Evolutionary conservation across 2,113 vertebrate genomes (phyloP).

Genomic region (Ochotona princeps): DNA sequence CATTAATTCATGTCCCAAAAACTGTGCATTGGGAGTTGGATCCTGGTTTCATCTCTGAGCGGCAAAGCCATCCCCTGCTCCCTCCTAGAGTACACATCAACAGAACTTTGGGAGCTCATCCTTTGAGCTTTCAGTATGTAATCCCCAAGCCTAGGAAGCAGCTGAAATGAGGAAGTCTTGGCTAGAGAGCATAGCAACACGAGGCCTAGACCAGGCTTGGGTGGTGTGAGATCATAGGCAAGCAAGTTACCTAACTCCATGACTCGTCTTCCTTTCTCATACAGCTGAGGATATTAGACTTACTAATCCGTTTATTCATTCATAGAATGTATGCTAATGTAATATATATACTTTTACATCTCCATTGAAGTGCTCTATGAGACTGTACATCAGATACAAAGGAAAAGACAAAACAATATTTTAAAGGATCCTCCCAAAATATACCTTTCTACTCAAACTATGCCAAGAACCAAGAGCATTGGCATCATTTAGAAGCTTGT

Average conservation of each 20-base stretch:
- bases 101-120: background rate
- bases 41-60: no score
- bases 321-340: conserved; percentile 1
- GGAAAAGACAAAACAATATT: background rate
- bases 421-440: background rate
- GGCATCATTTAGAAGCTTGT: background rate
- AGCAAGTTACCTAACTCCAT: background rate
- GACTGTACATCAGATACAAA: background rate
- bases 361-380: background rate
- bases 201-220: background rate
- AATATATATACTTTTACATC: background rate
- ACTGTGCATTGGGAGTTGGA: no score
- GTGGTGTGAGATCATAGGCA: background rate
- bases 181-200: background rate
- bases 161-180: background rate
- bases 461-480: background rate
- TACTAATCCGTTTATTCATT: background rate
- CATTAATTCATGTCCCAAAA: no score
- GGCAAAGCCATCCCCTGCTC: no score
- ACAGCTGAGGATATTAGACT: background rate
- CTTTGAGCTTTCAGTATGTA: background rate
- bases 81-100: no score
- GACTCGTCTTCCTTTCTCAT: background rate
- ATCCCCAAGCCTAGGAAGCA: background rate
- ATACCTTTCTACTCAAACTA: background rate